Evolutionary conservation across 2,888 invertebrate species (phyloP), one percentile per base, ranked within the genome.

Genomic region (Amblyteles armatorius): DNA sequence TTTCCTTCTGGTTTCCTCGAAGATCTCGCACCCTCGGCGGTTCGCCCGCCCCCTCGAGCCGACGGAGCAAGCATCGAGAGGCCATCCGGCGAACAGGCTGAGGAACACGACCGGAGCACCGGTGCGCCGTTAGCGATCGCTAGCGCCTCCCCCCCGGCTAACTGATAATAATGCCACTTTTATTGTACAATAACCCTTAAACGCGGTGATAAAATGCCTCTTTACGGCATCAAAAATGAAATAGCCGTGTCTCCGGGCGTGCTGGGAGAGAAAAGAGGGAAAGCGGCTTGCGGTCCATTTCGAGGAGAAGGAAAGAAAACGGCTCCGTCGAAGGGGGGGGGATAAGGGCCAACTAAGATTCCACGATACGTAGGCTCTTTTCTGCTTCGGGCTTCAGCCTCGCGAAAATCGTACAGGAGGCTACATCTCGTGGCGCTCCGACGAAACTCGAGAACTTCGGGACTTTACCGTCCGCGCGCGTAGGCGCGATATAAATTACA

Each of bases 171-270:
- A 94, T 92, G 90, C 92, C 91, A 91, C 91, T 93, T 94, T 94
- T 93, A 94, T 93, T 92, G 92, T 93, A 93, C 93, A 92, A 93
- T 93, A 94, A 94, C 92, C 93, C 92, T 93, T 92, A 93, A 93
- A 93, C 91, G 91, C 87, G 89, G 87, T 92, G 91, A 93, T 94
- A 93, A 93, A 94, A 92, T 90, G 89, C 77, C 91, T 90, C 90
- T 92, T 93, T 92, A 93, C 89, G 90, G 88, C 93, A 91, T 92
- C 91, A 92, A 92, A 93, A 93, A 93, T 92, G 92, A 93, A 93
- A 93, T 91, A 90, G 89, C 89, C 90, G 87, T 90, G 90, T 90
- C 88, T 88, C 79, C 87, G 78, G 79, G 85, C 71, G 50, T 67
- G 80, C 77, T 76, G 67, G 74, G 69, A 68, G 71, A 44, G 72